phyloP scores from a whole-genome alignment of 2,888 invertebrate genomes.

The Microchrysa polita region DNA sequence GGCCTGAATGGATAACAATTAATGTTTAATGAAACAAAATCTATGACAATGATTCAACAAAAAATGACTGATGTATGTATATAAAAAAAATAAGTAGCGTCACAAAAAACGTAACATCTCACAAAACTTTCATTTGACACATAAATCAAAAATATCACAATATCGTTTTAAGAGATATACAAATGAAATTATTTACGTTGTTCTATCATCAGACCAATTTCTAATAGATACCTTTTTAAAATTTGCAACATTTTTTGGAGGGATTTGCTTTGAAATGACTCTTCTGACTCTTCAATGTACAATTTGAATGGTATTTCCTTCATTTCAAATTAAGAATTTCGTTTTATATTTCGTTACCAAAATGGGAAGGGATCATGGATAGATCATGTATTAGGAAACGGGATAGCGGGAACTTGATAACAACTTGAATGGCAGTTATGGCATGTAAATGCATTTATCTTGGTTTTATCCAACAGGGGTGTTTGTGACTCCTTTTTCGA shows the following conservation, averaged over 20 bases:
- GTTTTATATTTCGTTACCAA: background rate
- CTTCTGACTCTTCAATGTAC: conserved; percentile 4
- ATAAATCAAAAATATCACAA: conserved; percentile 44
- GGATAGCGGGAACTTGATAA: background rate
- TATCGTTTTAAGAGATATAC: background rate
- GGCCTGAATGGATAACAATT: no score
- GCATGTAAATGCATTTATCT: background rate
- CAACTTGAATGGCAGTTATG: background rate
- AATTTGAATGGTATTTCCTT: background rate
- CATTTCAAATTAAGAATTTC: background rate
- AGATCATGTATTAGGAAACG: no score
- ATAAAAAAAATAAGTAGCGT: conserved; percentile 50
- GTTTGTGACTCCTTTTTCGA: background rate
- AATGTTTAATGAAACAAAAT: conserved; percentile 39
- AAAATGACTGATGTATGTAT: conserved; percentile 46
- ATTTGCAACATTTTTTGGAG: conserved; percentile 11
- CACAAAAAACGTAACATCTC: conserved; percentile 52
- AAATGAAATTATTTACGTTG: conserved; percentile 14
- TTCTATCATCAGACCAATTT: conserved; percentile 21
- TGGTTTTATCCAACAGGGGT: no score
- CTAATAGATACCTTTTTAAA: conserved; percentile 35
- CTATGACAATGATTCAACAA: conserved; percentile 44
- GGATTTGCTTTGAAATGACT: background rate
- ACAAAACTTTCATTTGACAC: conserved; percentile 52
- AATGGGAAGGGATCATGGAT: background rate